These are phyloP conservation scores for Papilio protenor DNA, from an alignment of 2,888 invertebrate genomes.

Conservation along the genomic window DNA sequence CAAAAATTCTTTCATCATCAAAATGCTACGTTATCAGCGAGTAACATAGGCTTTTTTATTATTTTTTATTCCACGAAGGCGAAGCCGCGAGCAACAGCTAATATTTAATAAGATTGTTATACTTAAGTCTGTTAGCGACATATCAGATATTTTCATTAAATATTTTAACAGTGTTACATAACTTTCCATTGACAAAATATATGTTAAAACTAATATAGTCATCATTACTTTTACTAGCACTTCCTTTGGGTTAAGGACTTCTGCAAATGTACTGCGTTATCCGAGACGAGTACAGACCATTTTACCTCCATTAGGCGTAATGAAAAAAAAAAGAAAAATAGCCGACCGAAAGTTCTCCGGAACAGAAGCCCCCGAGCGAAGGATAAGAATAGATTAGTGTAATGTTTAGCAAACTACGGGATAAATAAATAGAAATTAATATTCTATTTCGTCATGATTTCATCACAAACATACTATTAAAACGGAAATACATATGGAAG, in stretches of 20 bases:
- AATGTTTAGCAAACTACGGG: conserved; percentile 30
- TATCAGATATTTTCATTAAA: not conserved
- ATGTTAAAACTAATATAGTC: not conserved
- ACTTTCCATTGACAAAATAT: not conserved
- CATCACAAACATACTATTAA: too few relatives aligned
- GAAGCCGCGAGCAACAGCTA: too few relatives aligned
- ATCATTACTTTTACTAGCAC: conserved; percentile 12
- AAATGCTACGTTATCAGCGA: too few relatives aligned
- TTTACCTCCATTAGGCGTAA: conserved; percentile 43
- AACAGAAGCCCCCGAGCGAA: conserved; percentile 29
- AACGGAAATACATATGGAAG: too few relatives aligned
- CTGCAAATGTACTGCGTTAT: conserved; percentile 42
- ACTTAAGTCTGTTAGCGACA: not conserved
- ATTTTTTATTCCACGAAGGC: too few relatives aligned
- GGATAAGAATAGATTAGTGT: conserved; percentile 40
- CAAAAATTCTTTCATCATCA: too few relatives aligned
- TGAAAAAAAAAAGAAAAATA: conserved; percentile 43
- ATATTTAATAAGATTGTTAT: too few relatives aligned
- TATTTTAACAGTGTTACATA: not conserved
- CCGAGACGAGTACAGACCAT: conserved; percentile 37
- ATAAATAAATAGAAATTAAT: not conserved
- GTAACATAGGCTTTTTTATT: too few relatives aligned
- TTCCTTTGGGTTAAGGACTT: conserved; percentile 34
- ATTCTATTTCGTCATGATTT: not conserved
- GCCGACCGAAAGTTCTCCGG: conserved; percentile 37